Conservation (phyloP, 2,888 invertebrate genomes). For the Mechanitis messenoides region DNA sequence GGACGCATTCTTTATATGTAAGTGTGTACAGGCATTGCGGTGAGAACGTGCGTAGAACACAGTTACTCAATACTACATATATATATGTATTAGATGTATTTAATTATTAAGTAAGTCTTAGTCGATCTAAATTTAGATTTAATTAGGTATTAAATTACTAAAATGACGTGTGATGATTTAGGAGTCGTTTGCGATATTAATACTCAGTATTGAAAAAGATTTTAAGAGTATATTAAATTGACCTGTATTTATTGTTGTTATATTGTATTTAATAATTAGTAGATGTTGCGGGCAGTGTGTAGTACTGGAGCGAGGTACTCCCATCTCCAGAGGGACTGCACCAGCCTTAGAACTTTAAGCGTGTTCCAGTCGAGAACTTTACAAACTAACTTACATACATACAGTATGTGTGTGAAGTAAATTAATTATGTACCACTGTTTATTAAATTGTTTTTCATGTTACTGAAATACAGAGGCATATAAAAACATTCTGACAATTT, state of each 20-base stretch:
- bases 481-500: too few species aligned
- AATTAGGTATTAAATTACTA: too few species aligned
- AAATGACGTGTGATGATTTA: too few species aligned
- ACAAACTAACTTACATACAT: slow-evolving; percentile 10
- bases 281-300: slow-evolving; percentile 10
- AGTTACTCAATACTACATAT: slow-evolving; percentile 32
- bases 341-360: slow-evolving; percentile 20
- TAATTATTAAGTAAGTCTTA: too few species aligned
- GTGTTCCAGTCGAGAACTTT: slow-evolving; percentile 21
- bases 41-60: slow-evolving; percentile 47
- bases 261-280: slow-evolving; percentile 17
- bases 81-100: slow-evolving; percentile 11
- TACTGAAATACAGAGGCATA: too few species aligned
- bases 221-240: too few species aligned
- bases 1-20: slow-evolving; percentile 58
- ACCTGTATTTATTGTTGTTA: background rate
- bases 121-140: too few species aligned
- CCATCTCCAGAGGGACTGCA: slow-evolving; percentile 12
- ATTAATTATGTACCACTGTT: too few species aligned
- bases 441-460: too few species aligned
- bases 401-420: slow-evolving; percentile 3
- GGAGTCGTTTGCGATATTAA: too few species aligned
- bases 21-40: slow-evolving; percentile 44
- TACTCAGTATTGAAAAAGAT: too few species aligned
- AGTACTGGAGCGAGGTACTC: background rate